These are phyloP conservation scores for Trichonephila clavipes DNA, from an alignment of 1,140 invertebrate genomes.

Conservation along the genomic window DNA sequence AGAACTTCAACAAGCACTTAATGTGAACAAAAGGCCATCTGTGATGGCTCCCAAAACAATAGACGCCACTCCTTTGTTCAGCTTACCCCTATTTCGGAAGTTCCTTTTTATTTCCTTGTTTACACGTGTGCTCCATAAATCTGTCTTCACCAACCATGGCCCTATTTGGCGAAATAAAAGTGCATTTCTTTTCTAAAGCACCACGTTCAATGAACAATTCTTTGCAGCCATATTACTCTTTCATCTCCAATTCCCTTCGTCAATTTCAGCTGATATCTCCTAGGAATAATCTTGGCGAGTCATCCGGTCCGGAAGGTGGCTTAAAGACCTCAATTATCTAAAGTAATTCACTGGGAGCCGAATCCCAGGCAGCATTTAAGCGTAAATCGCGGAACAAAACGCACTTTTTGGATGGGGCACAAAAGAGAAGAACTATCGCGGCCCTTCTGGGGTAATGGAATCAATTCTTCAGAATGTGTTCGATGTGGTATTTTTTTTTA, in stretches of 20 bases:
- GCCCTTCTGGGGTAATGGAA: conserved; percentile 28
- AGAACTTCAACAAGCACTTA: neutral
- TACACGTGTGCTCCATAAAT: conserved; percentile 16
- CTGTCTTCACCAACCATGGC: neutral
- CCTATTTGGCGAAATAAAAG: conserved; percentile 10
- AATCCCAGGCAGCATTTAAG: conserved; percentile 34
- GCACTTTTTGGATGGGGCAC: neutral
- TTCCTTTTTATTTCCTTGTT: conserved; percentile 22
- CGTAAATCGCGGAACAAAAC: conserved; percentile 53
- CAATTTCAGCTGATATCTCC: conserved; percentile 41
- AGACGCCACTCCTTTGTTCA: neutral
- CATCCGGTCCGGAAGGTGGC: conserved; percentile 39
- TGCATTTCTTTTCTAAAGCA: neutral
- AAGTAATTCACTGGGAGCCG: conserved; percentile 30
- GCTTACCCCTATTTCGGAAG: neutral
- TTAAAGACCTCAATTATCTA: conserved; percentile 60
- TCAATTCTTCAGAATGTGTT: conserved; percentile 49
- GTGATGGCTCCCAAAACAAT: conserved; percentile 30
- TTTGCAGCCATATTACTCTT: conserved; percentile 13
- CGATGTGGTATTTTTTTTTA: neutral
- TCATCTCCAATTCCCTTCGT: neutral
- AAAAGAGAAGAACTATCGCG: conserved; percentile 40
- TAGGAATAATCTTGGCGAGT: conserved; percentile 22
- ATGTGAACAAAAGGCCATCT: conserved; percentile 7
- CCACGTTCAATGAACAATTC: neutral